A percentile compares a stretch with the other conserved stretches of the same genome.
Conservation (phyloP, 2,113 vertebrate genomes). For the Ailuropoda melanoleuca region DNA sequence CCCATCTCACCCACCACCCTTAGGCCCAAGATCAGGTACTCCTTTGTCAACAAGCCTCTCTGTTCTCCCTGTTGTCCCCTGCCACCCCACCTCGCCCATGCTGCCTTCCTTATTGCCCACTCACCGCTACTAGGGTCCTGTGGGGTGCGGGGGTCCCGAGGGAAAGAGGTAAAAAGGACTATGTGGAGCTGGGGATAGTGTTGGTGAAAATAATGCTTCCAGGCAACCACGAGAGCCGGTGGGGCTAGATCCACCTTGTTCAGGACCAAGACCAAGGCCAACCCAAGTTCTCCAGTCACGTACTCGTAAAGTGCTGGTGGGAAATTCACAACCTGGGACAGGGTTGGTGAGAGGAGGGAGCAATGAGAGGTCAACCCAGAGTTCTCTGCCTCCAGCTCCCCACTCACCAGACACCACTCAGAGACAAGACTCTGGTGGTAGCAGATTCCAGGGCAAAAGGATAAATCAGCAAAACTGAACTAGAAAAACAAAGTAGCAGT, state of each 20-base stretch:
- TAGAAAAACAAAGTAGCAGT: not conserved
- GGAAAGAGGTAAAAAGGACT: constrained; percentile 93
- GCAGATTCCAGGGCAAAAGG: not conserved
- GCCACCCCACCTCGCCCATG: not conserved
- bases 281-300: constrained; percentile 89
- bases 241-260: constrained; percentile 94
- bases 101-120: not conserved
- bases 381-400: not conserved
- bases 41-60: not conserved
- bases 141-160: constrained; percentile 81
- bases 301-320: constrained; percentile 91
- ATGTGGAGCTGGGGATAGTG: constrained; percentile 90
- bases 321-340: constrained; percentile 90
- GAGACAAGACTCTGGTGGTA: not conserved
- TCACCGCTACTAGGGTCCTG: constrained; percentile 79
- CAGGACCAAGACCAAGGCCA: constrained; percentile 91
- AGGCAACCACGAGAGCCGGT: constrained; percentile 89
- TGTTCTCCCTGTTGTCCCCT: not conserved
- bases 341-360: not conserved
- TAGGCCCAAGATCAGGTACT: constrained; percentile 65
- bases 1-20: not conserved
- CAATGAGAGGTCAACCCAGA: not conserved
- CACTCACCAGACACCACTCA: not conserved
- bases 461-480: not conserved
- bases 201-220: constrained; percentile 93